A percentile compares a stretch with the other conserved stretches of the same genome.
These are phyloP conservation scores for Ardeotis arabs DNA, from an alignment of 2,113 vertebrate genomes.

Conservation along the genomic window DNA sequence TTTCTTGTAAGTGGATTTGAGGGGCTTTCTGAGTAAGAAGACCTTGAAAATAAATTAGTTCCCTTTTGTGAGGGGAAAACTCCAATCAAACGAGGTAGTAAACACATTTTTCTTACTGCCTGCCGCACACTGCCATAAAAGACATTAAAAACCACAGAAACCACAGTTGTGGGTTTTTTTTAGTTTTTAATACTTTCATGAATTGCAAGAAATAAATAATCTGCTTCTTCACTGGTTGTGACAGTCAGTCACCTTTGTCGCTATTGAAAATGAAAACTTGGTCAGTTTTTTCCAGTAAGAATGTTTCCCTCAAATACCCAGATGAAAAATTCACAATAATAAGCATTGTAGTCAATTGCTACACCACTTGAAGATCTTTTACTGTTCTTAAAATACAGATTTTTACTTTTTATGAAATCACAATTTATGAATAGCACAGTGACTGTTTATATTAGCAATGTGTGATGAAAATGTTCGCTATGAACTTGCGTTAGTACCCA, in stretches of 20 bases:
- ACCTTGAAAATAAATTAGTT: background rate
- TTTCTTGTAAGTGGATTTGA: background rate
- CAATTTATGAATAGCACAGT: background rate
- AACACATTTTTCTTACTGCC: constrained; percentile 19
- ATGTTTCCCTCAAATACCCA: background rate
- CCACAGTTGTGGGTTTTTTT: background rate
- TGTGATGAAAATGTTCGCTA: background rate
- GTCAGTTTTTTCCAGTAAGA: background rate
- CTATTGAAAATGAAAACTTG: background rate
- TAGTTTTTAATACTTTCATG: background rate
- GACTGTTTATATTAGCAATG: background rate
- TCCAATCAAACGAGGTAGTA: background rate
- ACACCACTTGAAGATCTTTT: background rate
- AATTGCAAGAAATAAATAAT: constrained; percentile 10
- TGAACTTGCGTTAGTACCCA: background rate
- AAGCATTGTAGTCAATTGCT: background rate
- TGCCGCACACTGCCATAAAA: background rate
- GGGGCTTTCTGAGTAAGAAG: background rate
- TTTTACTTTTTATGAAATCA: background rate
- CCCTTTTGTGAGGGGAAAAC: background rate
- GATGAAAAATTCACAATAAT: background rate
- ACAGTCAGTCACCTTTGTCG: background rate
- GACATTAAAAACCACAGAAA: background rate
- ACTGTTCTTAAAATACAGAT: background rate
- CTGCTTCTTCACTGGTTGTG: background rate